Conservation (phyloP, 1,140 invertebrate genomes). For the Solenopsis invicta region DNA sequence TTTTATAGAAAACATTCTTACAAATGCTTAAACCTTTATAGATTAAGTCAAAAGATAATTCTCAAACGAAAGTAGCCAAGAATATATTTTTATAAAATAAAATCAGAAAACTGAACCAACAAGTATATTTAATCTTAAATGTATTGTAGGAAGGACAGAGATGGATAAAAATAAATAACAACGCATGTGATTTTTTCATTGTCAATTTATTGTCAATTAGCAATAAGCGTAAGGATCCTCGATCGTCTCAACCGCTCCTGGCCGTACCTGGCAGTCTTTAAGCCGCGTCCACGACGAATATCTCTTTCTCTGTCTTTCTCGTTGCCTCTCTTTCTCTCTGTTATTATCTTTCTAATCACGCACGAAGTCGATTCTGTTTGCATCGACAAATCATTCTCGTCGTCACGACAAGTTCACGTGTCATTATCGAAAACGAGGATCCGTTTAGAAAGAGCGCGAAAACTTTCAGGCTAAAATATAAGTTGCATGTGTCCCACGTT, state of each 20-base stretch:
- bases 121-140: background rate
- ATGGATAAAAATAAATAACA: background rate
- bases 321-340: background rate
- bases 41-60: background rate
- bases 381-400: conserved; percentile 8
- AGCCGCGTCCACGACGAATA: conserved; percentile 46
- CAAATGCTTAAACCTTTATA: background rate
- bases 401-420: background rate
- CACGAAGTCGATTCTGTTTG: background rate
- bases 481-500: conserved; percentile 1
- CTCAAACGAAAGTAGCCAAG: background rate
- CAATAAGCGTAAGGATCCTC: background rate
- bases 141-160: background rate
- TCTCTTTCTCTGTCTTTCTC: conserved; percentile 7
- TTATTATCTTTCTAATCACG: conserved; percentile 56
- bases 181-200: background rate
- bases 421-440: background rate
- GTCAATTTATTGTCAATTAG: background rate
- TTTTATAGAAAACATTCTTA: background rate
- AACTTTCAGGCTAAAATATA: background rate
- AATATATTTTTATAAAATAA: background rate
- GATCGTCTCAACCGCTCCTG: background rate
- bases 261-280: conserved; percentile 40
- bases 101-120: background rate
- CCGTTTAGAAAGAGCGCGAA: conserved; percentile 29